These are phyloP conservation scores for Paracanthobrama guichenoti DNA, from an alignment of 2,113 vertebrate genomes.

Conservation along the genomic window DNA sequence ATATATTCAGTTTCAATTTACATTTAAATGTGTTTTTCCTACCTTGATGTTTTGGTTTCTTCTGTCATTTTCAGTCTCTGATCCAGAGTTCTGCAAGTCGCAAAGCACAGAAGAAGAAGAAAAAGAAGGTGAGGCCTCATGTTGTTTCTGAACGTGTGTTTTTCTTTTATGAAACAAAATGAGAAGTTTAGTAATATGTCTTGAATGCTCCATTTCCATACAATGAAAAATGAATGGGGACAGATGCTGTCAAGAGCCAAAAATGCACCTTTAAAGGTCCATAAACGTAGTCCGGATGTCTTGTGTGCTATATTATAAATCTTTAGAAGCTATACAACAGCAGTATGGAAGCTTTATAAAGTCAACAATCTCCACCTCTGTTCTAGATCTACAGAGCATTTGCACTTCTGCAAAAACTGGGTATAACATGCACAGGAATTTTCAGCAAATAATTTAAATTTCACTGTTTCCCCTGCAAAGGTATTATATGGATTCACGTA, in stretches of 20 bases:
- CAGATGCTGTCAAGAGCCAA: no score
- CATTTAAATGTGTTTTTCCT: not conserved
- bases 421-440: not conserved
- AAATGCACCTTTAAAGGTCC: no score
- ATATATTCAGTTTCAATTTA: not conserved
- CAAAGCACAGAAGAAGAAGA: conserved; percentile 99
- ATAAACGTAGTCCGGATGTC: no score
- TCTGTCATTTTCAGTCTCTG: conserved; percentile 78
- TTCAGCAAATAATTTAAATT: not conserved
- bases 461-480: not conserved
- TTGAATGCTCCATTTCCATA: no score
- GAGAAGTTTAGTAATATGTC: not conserved
- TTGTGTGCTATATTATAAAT: no score
- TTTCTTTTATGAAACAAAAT: not conserved
- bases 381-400: not conserved
- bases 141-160: not conserved
- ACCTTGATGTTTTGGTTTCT: not conserved
- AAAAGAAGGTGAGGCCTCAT: conserved; percentile 90
- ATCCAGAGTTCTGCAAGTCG: conserved; percentile 95
- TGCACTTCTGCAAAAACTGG: not conserved
- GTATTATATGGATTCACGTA: not conserved
- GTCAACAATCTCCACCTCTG: not conserved
- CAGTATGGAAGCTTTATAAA: no score
- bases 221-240: no score
- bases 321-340: no score